Evolutionary conservation across 53 echinoderm and acorn worm species (phyloP).

Genomic region (Temnopleurus reevesii): DNA sequence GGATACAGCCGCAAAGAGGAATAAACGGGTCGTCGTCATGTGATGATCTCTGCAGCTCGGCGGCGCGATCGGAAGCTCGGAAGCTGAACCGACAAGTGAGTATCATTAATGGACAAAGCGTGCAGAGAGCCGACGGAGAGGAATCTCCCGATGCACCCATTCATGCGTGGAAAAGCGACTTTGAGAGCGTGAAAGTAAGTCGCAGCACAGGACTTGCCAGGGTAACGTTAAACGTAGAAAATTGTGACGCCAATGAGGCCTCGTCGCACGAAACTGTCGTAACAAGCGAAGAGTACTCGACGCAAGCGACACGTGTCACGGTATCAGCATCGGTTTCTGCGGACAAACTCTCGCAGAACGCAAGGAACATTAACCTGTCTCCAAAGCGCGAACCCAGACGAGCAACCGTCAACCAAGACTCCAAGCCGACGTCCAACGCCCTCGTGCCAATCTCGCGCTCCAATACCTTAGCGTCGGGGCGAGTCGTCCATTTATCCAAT

Average conservation of each 20-base stretch:
- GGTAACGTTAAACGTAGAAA: conserved; percentile 4
- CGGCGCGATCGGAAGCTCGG: conserved; percentile 29
- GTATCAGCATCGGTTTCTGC: conserved; percentile 52
- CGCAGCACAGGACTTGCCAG: conserved; percentile 1
- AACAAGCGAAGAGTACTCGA: conserved; percentile 32
- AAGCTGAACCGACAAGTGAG: conserved; percentile 45
- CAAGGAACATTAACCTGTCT: conserved; percentile 39
- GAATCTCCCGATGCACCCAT: background rate
- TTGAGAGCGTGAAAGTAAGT: conserved; percentile 55
- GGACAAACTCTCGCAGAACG: conserved; percentile 36
- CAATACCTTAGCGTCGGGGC: conserved; percentile 15
- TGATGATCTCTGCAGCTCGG: conserved; percentile 24
- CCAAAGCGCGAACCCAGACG: conserved; percentile 35
- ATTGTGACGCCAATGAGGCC: background rate
- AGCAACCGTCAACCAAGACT: background rate
- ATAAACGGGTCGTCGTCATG: conserved; percentile 41
- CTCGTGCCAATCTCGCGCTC: conserved; percentile 3
- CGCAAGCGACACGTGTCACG: conserved; percentile 39
- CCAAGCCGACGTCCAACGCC: background rate
- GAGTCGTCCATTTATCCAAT: conserved; percentile 33
- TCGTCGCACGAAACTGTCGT: background rate
- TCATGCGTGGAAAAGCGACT: conserved; percentile 39
- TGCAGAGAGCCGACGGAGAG: conserved; percentile 17
- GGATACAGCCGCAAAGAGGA: conserved; percentile 33
- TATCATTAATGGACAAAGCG: conserved; percentile 54